Conservation (phyloP, 1,140 invertebrate genomes). For the Drosophila cardini region DNA sequence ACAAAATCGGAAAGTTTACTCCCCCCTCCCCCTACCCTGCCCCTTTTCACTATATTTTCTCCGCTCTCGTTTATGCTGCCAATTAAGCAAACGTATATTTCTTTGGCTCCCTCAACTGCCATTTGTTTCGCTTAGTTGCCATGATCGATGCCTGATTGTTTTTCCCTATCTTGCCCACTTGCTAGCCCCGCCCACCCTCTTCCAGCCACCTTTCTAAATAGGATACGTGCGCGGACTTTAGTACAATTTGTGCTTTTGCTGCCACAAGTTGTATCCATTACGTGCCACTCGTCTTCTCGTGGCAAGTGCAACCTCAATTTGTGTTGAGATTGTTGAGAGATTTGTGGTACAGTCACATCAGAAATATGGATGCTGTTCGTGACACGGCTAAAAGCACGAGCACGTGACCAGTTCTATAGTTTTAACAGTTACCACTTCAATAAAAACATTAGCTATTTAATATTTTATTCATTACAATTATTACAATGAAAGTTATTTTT, state of each 20-base stretch:
- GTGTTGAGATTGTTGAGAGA: slow-evolving; percentile 1
- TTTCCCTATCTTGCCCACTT: background rate
- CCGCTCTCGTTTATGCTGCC: slow-evolving; percentile 25
- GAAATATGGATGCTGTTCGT: background rate
- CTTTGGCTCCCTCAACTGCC: slow-evolving; percentile 11
- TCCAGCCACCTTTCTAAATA: slow-evolving; percentile 11
- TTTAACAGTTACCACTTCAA: no score
- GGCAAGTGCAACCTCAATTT: slow-evolving; percentile 24
- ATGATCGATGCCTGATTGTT: slow-evolving; percentile 47
- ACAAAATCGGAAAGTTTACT: slow-evolving; percentile 7
- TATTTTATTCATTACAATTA: no score
- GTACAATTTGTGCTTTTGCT: slow-evolving; percentile 5
- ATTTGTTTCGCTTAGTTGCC: slow-evolving; percentile 39
- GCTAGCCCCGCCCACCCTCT: background rate
- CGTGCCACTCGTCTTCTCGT: slow-evolving; percentile 14
- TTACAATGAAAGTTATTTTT: no score
- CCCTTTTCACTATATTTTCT: background rate
- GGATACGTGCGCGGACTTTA: slow-evolving; percentile 35
- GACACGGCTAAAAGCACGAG: slow-evolving; percentile 9
- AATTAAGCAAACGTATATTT: slow-evolving; percentile 37
- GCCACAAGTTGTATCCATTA: slow-evolving; percentile 9
- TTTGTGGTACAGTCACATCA: background rate
- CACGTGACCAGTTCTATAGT: slow-evolving; percentile 6
- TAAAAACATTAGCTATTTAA: no score
- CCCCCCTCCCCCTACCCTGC: background rate